Evolutionary conservation across 2,888 invertebrate genomes (phyloP), one percentile per base, ranked within the genome.

Genomic region (Drosophila recens): DNA sequence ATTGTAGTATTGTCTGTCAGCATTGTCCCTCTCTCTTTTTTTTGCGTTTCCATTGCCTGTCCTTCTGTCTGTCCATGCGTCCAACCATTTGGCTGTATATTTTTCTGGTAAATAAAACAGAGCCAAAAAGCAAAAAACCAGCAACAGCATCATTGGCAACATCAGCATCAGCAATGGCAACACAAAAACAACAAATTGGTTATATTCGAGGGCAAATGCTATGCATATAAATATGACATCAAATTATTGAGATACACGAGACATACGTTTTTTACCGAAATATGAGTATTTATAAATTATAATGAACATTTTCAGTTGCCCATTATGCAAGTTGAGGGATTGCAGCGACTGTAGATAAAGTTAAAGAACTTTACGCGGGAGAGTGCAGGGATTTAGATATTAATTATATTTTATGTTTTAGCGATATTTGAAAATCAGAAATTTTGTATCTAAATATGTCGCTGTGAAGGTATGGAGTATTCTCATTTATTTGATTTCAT

Each of bases 81-180:
- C 65, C 61, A 27, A 45, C 45, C 56, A 51, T 73, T 68, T 56
- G 68, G 61, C 52, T 75, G 66, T 58, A 65, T 64, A 62, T 72
- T 83, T 69, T 72, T 58, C 72, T 78, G 87, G 81, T 65, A 83
- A 84, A 88, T 77, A 82, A 83, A 79, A 70, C 86, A 85, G 63
- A 65, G 67, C 59, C 71, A 68, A 56, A 40, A 51, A 53, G 58
- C 56, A 49, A 58, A 58, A 36, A 65, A 20, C 52, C 48, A 54
- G 48, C 59, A 67, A 33, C 48, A 46, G 42, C 56, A 68, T 23
- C 53, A 36, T 27, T 53, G 63, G 20, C 63, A 67, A 23, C 48
- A 56, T 40, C 58, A 66, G 36, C 49, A 54, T 23, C 38, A 43
- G 42, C 23, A 63, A 27, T 15, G 10, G 43, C 48, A 64, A 68